These are phyloP conservation scores for Sinotaia quadrata DNA, from an alignment of 2,888 invertebrate species.

Conservation along the genomic window DNA sequence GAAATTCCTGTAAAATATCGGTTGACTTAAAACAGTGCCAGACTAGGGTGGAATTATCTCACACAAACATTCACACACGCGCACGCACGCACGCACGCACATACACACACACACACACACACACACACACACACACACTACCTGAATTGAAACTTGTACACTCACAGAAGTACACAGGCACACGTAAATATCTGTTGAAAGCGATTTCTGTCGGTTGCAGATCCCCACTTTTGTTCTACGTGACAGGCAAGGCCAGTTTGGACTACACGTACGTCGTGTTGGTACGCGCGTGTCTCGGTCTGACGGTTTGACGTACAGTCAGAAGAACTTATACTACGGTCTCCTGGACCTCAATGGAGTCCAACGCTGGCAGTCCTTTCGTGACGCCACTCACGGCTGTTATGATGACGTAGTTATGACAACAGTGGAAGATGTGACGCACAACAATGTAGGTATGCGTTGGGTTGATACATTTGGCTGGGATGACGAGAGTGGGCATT, in stretches of 20 bases:
- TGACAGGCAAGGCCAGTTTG: conserved; percentile 27
- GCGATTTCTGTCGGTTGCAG: conserved; percentile 18
- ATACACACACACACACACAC: background rate
- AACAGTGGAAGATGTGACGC: conserved; percentile 28
- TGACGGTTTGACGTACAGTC: conserved; percentile 52
- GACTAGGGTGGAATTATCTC: too few relatives aligned
- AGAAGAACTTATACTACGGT: conserved; percentile 50
- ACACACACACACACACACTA: background rate
- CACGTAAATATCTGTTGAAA: background rate
- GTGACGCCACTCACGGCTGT: conserved; percentile 35
- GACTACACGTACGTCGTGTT: conserved; percentile 36
- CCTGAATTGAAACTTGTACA: too few relatives aligned
- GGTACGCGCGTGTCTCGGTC: conserved; percentile 49
- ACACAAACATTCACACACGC: background rate
- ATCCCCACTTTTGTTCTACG: conserved; percentile 48
- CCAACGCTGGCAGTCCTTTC: conserved; percentile 46
- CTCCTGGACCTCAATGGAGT: conserved; percentile 48
- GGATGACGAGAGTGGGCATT: conserved; percentile 45
- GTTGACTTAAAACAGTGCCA: too few relatives aligned
- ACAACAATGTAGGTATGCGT: conserved; percentile 45
- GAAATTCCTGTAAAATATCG: too few relatives aligned
- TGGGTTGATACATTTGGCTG: conserved; percentile 58
- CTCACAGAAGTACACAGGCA: background rate
- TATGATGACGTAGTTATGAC: conserved; percentile 40
- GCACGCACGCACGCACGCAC: conserved; percentile 9